These are phyloP conservation scores for Notodonta dromedarius DNA, from an alignment of 2,888 invertebrate genomes.

Conservation along the genomic window DNA sequence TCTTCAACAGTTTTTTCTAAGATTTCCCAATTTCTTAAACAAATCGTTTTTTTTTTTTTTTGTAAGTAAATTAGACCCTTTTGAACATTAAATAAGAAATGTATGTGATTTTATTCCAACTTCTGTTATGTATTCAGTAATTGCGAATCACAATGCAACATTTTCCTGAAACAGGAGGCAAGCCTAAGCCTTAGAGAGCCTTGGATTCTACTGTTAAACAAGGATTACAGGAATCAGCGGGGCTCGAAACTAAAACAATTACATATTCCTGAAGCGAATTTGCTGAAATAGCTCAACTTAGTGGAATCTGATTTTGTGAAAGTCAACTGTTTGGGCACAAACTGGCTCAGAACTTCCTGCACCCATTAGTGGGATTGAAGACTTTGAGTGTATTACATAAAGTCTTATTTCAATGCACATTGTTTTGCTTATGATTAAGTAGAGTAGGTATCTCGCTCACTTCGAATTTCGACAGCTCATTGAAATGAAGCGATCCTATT, in stretches of 20 bases:
- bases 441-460: too few species aligned
- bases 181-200: background rate
- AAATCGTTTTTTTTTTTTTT: too few species aligned
- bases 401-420: too few species aligned
- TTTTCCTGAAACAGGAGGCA: background rate
- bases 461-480: too few species aligned
- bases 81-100: too few species aligned
- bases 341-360: background rate
- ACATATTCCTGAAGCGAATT: conserved; percentile 5
- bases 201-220: background rate
- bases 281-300: background rate
- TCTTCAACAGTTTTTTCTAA: too few species aligned
- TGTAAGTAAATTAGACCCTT: too few species aligned
- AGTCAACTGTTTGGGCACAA: background rate
- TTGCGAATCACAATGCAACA: background rate
- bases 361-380: background rate
- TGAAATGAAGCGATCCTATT: too few species aligned
- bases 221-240: background rate
- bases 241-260: conserved; percentile 2
- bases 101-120: background rate
- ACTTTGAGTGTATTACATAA: too few species aligned
- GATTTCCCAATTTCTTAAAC: too few species aligned
- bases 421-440: too few species aligned
- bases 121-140: background rate
- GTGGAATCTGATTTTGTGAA: background rate